A percentile compares a stretch with the other conserved stretches of the same genome.
phyloP scores from a whole-genome alignment of 2,113 vertebrate genomes.

The Mastomys coucha region DNA sequence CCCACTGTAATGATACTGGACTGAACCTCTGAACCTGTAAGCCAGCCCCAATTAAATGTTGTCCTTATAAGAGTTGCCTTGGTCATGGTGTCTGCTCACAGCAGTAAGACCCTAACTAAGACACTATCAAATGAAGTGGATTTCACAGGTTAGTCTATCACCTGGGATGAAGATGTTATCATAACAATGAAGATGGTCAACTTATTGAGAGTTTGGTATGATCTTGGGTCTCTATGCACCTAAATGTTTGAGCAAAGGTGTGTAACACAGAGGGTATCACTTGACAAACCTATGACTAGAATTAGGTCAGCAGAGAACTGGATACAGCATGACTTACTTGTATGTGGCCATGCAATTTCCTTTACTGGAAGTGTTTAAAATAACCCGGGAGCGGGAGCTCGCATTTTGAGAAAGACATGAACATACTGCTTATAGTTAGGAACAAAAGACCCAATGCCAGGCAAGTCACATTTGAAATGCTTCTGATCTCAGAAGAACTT shows the following conservation, averaged over 20 bases:
- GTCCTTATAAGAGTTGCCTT: no score
- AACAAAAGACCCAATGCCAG: neutral
- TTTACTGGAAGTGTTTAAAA: neutral
- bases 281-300: neutral
- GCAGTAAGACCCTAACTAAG: no score
- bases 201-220: neutral
- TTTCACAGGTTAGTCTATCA: neutral
- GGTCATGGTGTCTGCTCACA: no score
- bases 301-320: neutral
- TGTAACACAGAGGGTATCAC: neutral
- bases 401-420: neutral
- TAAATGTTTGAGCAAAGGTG: neutral
- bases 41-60: no score
- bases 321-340: neutral
- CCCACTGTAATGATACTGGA: no score
- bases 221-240: neutral
- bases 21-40: no score
- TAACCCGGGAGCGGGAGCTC: neutral
- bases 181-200: neutral
- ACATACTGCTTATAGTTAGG: neutral
- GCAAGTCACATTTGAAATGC: neutral
- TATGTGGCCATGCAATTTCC: neutral
- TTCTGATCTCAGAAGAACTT: conserved; percentile 44
- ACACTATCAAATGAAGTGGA: neutral
- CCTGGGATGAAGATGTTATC: neutral